Base-by-base conservation (phyloP, 92 coral and sea anemone genomes). In the Paramuricea clavata region DNA sequence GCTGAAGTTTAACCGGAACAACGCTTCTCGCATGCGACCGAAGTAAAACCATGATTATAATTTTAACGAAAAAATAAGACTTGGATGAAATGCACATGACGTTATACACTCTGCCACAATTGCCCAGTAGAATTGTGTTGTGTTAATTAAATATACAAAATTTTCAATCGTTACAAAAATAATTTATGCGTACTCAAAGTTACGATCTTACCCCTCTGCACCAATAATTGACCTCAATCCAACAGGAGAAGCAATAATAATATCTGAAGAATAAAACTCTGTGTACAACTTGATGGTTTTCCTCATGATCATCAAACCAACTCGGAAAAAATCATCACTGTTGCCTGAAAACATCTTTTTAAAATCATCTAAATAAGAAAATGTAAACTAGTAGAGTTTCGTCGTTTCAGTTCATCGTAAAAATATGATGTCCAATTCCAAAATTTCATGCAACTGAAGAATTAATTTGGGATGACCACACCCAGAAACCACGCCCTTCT, bases 281-380 rank as follows among this genome's bases (percentile, higher is more conserved):
- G 94, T 93, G 92, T 93, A 96, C 61, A 94, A 87, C 49, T 90
- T 91, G 49, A 96, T 59, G 23, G 93, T 76, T 47, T 96, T 96
- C 57, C 88, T 94, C 90, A 86, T 91, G 60, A 94, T 78, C 0
- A 95, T 75, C 44, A 96, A 83, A 25, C 99, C 99, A 56, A 96
- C 69, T 25, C 99, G 94, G 81, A 96, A 96, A 79, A 95, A 94
- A 81, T 96, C 99, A 76, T 96, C 99, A 22, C 92, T 92, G 83
- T 96, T 96, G 16, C 99, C 99, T 16, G 94, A 81, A 77, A 96
- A 96, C 99, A 96, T 94, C 54, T 88, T 89, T 71, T 94, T 93
- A 52, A 96, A 96, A 74, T 96, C 98, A 0, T 87, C 95, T 19
- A 61, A 54, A 54, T 26, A 49, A 43, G 9, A 0, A 36, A 72